Percentiles rank a stretch among this genome's conserved stretches.
These are phyloP conservation scores for Selenia dentaria DNA, from an alignment of 2,888 invertebrate genomes.

Conservation along the genomic window DNA sequence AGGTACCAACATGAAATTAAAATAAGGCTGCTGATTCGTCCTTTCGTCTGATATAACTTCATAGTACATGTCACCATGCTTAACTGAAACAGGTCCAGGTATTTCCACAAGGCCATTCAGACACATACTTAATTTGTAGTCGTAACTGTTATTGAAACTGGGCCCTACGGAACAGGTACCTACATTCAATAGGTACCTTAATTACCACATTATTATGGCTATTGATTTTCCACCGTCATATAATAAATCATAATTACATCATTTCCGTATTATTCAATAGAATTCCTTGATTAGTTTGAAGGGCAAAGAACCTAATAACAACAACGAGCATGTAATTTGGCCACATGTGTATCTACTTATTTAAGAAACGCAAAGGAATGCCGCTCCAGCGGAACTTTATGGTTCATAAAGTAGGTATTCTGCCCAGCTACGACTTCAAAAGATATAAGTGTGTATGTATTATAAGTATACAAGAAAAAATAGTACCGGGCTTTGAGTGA, in stretches of 20 bases:
- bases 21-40: conserved; percentile 5
- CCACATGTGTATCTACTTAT: conserved; percentile 4
- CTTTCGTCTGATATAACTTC: conserved; percentile 37
- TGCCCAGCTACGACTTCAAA: background rate
- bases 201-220: too few relatives aligned
- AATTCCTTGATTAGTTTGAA: conserved; percentile 7
- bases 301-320: conserved; percentile 10
- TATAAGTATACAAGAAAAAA: too few relatives aligned
- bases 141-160: background rate
- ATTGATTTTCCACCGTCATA: conserved; percentile 6
- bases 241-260: conserved; percentile 14
- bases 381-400: background rate
- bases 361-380: conserved; percentile 11
- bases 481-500: too few relatives aligned
- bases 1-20: background rate
- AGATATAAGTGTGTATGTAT: too few relatives aligned
- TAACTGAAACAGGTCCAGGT: conserved; percentile 1
- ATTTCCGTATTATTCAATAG: conserved; percentile 16
- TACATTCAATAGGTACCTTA: too few relatives aligned
- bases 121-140: conserved; percentile 5
- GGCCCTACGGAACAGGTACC: too few relatives aligned
- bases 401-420: too few relatives aligned
- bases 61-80: conserved; percentile 16
- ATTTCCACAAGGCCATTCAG: conserved; percentile 14
- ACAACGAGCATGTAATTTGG: background rate